Evolutionary conservation across 2,888 invertebrate genomes (phyloP).

Genomic region (Diarsia dahlii): DNA sequence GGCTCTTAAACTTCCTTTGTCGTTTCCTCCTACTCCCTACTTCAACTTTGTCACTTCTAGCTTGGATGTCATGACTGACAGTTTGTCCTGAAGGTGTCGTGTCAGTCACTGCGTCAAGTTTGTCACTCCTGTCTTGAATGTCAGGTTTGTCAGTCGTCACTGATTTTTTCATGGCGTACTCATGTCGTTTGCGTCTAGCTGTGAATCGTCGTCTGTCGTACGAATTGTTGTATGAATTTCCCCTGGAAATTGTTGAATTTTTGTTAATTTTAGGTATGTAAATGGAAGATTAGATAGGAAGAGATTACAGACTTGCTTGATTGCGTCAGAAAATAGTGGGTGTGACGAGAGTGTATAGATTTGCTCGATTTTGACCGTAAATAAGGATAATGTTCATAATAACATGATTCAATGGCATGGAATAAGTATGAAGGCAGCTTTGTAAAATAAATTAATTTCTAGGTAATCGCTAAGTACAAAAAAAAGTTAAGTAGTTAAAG

Average conservation of each 20-base stretch:
- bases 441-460: not conserved
- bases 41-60: conserved; percentile 20
- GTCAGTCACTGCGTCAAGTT: conserved; percentile 23
- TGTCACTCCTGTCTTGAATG: conserved; percentile 31
- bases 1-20: conserved; percentile 33
- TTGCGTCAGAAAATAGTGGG: not conserved
- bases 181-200: conserved; percentile 76
- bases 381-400: not conserved
- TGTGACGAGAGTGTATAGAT: not conserved
- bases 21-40: conserved; percentile 17
- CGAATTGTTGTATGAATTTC: conserved; percentile 67
- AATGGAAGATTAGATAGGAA: not conserved
- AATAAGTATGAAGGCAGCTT: not conserved
- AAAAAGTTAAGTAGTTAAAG: not conserved
- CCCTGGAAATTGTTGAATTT: conserved; percentile 65
- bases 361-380: not conserved
- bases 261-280: not conserved
- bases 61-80: conserved; percentile 37
- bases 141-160: conserved; percentile 57
- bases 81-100: conserved; percentile 15
- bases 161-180: conserved; percentile 59
- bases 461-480: not conserved
- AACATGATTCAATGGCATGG: not conserved
- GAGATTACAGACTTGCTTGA: not conserved
- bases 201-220: conserved; percentile 74